phyloP scores from a whole-genome alignment of 2,797 vertebrate species.

The Falco novaeseelandiae region DNA sequence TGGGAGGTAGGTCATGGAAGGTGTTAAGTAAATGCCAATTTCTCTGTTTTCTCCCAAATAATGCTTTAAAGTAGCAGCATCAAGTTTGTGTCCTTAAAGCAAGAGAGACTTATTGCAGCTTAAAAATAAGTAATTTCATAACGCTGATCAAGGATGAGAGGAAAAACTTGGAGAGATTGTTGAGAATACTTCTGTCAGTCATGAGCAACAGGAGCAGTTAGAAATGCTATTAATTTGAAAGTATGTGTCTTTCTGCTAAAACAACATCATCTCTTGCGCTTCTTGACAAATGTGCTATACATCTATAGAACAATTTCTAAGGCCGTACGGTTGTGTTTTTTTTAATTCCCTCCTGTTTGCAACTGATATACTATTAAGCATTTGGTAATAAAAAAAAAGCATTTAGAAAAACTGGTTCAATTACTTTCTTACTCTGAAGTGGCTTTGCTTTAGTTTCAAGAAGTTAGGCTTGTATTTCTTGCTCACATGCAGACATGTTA shows the following conservation, averaged over 20 bases:
- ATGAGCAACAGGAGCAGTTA: accelerated
- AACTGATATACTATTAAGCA: neutral
- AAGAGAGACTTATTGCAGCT: neutral
- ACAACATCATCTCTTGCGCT: neutral
- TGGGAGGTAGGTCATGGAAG: neutral
- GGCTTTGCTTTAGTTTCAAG: neutral
- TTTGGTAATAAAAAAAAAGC: neutral
- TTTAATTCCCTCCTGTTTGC: neutral
- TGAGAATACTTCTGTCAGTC: neutral
- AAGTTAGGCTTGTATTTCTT: neutral
- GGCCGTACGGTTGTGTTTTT: neutral
- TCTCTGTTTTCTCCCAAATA: neutral
- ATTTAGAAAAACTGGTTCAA: neutral
- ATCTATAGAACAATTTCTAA: neutral
- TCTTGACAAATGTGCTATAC: neutral
- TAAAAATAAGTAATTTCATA: neutral
- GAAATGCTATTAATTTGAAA: neutral
- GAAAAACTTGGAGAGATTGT: neutral
- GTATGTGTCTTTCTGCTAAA: neutral
- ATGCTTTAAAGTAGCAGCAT: neutral
- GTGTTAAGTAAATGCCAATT: neutral
- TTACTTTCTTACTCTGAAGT: neutral
- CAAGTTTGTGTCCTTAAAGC: neutral
- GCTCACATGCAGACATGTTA: neutral
- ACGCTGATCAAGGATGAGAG: neutral